Evolutionary conservation across 2,888 invertebrate genomes (phyloP), one percentile per base, ranked within the genome.

Genomic region (Seira musarum): DNA sequence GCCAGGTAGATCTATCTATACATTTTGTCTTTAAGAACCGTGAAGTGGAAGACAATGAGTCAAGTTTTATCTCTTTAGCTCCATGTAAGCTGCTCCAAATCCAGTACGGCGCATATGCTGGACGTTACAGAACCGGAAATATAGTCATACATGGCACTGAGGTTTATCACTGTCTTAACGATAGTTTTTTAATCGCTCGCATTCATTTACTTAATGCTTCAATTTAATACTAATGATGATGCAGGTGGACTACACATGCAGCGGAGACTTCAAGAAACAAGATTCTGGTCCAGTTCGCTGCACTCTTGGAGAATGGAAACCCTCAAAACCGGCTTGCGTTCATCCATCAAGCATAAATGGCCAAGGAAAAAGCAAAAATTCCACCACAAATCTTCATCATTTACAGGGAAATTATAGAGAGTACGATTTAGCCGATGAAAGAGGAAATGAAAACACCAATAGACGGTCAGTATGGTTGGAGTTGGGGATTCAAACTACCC

Each of bases 101-200:
- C 17, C 89, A 91, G 66, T 91, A 93, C 68, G 94, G 94, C 0
- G 91, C 92, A n/a, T 94, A 94, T 88, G 91, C 93, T 87, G 92
- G 91, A 0, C 95, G 95, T 0, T 95, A 95, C 89, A 90, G 95
- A 63, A 91, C 93, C 1, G 95, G 95, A 0, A 90, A 95, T 3
- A 94, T 93, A 0, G 94, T 96, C 24, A 94, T 94, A 0, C 95
- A 95, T 87, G 95, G 94, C 0, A 93, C 94, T 0, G 92, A 93
- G 0, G 94, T 96, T 17, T 19, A 22, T 64, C 19, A 30, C 2
- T 5, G 30, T 8, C 13, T 53, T 6, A 17, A 53, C 21, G 8
- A 67, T 22, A 46, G 19, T 13, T 25, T 65, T 17, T 30, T 17
- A n/a, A 17, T 60, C 5, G 17, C 13, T 60, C 60, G 5, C 63